Evolutionary conservation across 2,797 vertebrate genomes (phyloP), one percentile per base, ranked within the genome.

Genomic region (Sparidentex hasta): DNA sequence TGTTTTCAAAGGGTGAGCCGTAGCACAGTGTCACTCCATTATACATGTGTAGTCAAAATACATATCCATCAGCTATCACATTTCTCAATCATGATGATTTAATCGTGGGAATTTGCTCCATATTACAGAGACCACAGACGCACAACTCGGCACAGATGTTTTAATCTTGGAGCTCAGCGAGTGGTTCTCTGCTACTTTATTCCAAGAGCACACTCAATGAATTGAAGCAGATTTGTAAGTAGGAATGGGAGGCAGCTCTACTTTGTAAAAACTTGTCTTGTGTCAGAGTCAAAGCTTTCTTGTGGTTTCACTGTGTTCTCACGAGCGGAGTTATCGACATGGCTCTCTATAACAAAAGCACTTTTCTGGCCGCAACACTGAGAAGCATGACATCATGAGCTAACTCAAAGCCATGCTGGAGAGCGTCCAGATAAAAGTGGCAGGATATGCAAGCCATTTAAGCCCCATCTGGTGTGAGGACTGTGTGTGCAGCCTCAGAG

Each of bases 351-450:
- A 74, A 81, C 66, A 80, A 79, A 81, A 43, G 66, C 18, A 1
- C 54, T n/a, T 2, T 55, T 80, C 83, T 86, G 82, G 71, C 84
- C 76, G 67, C 85, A 80, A 50, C 80, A 70, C 71, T 46, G 57
- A 78, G 75, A 84, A 66, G 73, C 65, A 76, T 88, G 82, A 88
- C 81, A 78, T 91, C 82, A 88, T 74, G 46, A 62, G 51, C 77
- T 74, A 80, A 89, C 65, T 75, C 79, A 62, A 79, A 85, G 64
- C 65, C 46, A 29, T 0, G 67, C 88, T 93, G 85, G 87, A 90
- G 68, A 84, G 64, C 38, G 23, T 89, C 81, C 88, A 90, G 90
- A 90, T 89, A 86, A 87, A 88, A 82, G 80, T 88, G 86, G 80
- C 83, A 90, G 82, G 82, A 84, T 87, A 81, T 89, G 88, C 38